Conservation (phyloP, 2,888 invertebrate species). For the Cerastis leucographa region DNA sequence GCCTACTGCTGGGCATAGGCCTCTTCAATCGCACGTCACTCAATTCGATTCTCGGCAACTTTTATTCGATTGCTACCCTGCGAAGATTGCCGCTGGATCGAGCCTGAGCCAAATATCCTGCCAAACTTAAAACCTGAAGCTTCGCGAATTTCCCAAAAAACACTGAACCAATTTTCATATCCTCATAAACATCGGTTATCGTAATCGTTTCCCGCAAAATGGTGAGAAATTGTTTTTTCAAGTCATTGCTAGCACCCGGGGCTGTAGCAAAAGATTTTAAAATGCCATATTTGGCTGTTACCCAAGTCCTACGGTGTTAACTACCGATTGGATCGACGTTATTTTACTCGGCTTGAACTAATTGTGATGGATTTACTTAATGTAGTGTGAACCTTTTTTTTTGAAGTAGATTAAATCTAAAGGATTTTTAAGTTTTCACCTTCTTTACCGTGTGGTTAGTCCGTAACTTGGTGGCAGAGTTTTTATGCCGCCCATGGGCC, state of each 20-base stretch:
- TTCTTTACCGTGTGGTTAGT: no score
- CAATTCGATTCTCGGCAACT: no score
- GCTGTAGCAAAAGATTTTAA: conserved; percentile 28
- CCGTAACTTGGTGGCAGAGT: no score
- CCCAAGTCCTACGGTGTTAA: conserved; percentile 50
- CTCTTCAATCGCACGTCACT: no score
- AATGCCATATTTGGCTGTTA: conserved; percentile 48
- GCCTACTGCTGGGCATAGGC: no score
- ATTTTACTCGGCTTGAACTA: conserved; percentile 35
- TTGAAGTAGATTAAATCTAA: not conserved
- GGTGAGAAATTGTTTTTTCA: conserved; percentile 28
- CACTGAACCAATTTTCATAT: not conserved
- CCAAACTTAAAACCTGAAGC: not conserved
- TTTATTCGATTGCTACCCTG: no score
- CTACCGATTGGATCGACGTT: conserved; percentile 38
- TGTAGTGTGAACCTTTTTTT: not conserved
- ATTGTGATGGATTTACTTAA: conserved; percentile 44
- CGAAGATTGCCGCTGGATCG: no score
- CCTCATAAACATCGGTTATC: conserved; percentile 17
- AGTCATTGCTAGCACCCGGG: conserved; percentile 45
- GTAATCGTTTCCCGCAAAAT: conserved; percentile 25
- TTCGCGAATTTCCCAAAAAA: not conserved
- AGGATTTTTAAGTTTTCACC: not conserved
- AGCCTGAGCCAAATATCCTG: not conserved
- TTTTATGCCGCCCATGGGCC: no score